Conservation (phyloP, 2,888 invertebrate species). For the Agriopis aurantiaria region DNA sequence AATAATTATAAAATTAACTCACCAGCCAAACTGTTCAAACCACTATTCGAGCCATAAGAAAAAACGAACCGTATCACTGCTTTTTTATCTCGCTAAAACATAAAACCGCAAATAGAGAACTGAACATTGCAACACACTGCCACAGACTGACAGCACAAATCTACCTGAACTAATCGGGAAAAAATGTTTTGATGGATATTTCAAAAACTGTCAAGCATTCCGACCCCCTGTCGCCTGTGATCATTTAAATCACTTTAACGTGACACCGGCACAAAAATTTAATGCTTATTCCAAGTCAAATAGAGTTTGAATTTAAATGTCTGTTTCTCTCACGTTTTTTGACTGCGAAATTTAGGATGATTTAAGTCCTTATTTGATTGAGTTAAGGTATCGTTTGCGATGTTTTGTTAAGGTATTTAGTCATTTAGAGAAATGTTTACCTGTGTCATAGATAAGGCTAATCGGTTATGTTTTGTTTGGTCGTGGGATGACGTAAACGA, state of each 20-base stretch:
- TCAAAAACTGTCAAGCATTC: conserved; percentile 69
- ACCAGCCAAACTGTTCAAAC: neutral
- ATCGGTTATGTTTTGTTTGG: conserved; percentile 81
- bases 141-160: conserved; percentile 60
- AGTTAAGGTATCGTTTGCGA: conserved; percentile 35
- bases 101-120: conserved; percentile 55
- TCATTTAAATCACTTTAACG: conserved; percentile 43
- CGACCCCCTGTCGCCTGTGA: conserved; percentile 71
- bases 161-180: conserved; percentile 73
- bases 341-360: conserved; percentile 41
- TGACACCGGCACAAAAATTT: neutral
- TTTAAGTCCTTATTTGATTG: conserved; percentile 44
- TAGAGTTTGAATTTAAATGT: conserved; percentile 40
- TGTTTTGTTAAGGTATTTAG: conserved; percentile 58
- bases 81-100: conserved; percentile 22
- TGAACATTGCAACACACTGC: conserved; percentile 60
- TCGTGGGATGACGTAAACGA: conserved; percentile 62
- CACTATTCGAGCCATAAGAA: neutral
- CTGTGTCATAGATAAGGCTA: conserved; percentile 75
- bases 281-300: neutral
- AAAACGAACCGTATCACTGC: conserved; percentile 1
- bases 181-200: conserved; percentile 78
- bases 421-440: conserved; percentile 74
- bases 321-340: conserved; percentile 34
- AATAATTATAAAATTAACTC: neutral